A percentile compares a stretch with the other conserved stretches of the same genome.
phyloP scores from a whole-genome alignment of 2,113 vertebrate genomes.

The Sakesphorus luctuosus region DNA sequence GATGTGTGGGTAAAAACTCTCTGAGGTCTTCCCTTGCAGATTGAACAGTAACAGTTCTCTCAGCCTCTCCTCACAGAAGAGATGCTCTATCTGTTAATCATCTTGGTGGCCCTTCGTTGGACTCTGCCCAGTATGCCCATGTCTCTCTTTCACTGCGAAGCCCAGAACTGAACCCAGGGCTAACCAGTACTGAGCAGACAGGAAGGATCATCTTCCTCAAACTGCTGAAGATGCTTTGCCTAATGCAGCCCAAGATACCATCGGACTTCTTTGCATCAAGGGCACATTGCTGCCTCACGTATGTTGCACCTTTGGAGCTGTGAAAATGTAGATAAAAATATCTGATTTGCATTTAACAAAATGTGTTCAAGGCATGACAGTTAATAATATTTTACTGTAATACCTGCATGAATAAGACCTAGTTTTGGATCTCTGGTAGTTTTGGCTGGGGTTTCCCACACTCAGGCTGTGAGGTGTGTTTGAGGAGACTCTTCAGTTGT shows the following conservation, averaged over 20 bases:
- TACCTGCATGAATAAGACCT: not conserved
- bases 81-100: not conserved
- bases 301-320: not conserved
- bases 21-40: not conserved
- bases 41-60: not conserved
- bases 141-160: not conserved
- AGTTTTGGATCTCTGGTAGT: not conserved
- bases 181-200: not conserved
- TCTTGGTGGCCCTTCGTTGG: accelerated
- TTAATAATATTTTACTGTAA: not conserved
- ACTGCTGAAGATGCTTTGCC: not conserved
- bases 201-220: not conserved
- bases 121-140: not conserved
- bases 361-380: not conserved
- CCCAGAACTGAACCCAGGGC: not conserved
- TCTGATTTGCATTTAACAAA: not conserved
- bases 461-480: not conserved
- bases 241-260: not conserved
- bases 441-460: not conserved
- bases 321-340: not conserved
- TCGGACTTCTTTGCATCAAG: not conserved
- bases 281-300: accelerated
- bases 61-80: not conserved
- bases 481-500: not conserved
- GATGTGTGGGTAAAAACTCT: accelerated